Conservation (phyloP, 2,888 invertebrate genomes). For the Tenthredo amoena region DNA sequence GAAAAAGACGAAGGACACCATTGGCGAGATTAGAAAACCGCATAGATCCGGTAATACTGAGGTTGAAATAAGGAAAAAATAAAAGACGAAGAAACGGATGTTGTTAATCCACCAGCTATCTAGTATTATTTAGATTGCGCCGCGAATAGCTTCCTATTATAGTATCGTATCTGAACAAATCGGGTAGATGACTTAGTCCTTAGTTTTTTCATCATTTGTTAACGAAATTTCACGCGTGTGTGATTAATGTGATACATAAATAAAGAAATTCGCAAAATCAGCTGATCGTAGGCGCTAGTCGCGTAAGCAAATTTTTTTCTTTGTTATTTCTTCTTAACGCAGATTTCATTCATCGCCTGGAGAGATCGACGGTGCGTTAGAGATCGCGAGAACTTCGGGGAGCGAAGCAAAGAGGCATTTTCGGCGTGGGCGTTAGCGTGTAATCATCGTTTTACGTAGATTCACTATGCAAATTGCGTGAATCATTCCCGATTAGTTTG, state of each 20-base stretch:
- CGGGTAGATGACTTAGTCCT: no score
- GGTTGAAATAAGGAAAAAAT: not conserved
- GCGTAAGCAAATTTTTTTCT: not conserved
- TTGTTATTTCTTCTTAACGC: not conserved
- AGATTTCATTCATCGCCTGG: not conserved
- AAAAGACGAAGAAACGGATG: not conserved
- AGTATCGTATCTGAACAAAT: not conserved
- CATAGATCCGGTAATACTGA: not conserved
- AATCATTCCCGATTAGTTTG: not conserved
- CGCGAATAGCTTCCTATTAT: not conserved
- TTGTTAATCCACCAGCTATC: not conserved
- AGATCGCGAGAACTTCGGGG: not conserved
- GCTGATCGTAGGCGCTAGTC: not conserved
- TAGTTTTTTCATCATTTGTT: no score
- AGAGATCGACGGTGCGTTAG: not conserved
- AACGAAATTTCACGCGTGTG: not conserved
- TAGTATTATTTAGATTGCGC: not conserved
- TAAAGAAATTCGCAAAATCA: not conserved
- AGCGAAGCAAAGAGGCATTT: not conserved
- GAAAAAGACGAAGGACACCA: not conserved
- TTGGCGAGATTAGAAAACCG: not conserved
- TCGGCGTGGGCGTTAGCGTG: constrained; percentile 10
- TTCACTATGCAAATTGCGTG: constrained; percentile 26
- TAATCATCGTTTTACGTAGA: constrained; percentile 21
- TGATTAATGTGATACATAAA: not conserved